A percentile compares a stretch with the other conserved stretches of the same genome.
phyloP scores from a whole-genome alignment of 2,888 invertebrate genomes.

The Apantesis nais region DNA sequence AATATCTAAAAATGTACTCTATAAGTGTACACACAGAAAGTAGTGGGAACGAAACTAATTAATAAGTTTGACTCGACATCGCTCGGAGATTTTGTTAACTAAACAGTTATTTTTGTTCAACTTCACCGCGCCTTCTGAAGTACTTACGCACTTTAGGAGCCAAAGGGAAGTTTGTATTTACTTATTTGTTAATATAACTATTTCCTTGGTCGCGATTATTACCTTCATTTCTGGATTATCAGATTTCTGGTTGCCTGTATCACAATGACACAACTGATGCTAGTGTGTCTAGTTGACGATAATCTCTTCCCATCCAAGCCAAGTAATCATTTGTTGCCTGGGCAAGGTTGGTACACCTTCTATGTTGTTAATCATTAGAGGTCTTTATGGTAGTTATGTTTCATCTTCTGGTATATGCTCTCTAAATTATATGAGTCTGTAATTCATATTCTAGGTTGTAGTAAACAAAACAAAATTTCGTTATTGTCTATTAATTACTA shows the following conservation, averaged over 20 bases:
- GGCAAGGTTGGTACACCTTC: background rate
- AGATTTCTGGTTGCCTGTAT: background rate
- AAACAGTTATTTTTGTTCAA: conserved; percentile 69
- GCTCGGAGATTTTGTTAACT: conserved; percentile 67
- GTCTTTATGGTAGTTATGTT: background rate
- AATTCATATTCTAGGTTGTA: no score
- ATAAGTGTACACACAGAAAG: conserved; percentile 57
- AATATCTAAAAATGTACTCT: conserved; percentile 15
- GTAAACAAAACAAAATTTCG: background rate
- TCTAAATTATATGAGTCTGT: no score
- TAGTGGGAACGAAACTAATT: conserved; percentile 76
- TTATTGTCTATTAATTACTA: background rate
- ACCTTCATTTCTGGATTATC: background rate
- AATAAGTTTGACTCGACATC: conserved; percentile 67
- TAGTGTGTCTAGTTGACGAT: background rate
- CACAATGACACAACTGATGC: background rate
- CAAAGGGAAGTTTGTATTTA: conserved; percentile 10
- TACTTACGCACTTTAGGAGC: conserved; percentile 49
- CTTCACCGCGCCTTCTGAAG: conserved; percentile 30
- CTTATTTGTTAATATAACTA: conserved; percentile 1
- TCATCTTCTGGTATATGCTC: no score
- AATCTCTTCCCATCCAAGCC: background rate
- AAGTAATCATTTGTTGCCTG: background rate
- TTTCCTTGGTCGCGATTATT: background rate
- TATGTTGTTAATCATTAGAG: background rate